phyloP scores from a whole-genome alignment of 1,140 invertebrate genomes.

The Drosophila cardini region DNA sequence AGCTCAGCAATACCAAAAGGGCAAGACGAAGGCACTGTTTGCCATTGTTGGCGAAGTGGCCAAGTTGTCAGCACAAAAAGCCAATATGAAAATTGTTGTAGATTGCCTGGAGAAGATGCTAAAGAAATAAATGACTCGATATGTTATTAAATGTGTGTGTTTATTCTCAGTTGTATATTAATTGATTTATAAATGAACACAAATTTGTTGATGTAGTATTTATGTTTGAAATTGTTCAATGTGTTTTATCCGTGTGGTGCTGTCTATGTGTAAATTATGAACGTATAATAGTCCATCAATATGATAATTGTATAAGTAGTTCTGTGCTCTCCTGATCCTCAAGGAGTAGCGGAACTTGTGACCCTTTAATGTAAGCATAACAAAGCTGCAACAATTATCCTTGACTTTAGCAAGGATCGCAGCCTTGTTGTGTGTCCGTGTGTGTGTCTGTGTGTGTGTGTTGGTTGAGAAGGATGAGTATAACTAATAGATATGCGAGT shows the following conservation, averaged over 20 bases:
- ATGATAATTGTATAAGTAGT: conserved; percentile 53
- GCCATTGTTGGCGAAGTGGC: conserved; percentile 87
- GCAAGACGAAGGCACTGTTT: conserved; percentile 89
- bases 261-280: conserved; percentile 60
- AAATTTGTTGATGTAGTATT: conserved; percentile 45
- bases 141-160: conserved; percentile 43
- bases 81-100: conserved; percentile 88
- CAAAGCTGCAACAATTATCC: not conserved
- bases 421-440: not conserved
- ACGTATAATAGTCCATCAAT: conserved; percentile 42
- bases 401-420: not conserved
- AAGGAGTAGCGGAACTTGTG: conserved; percentile 78
- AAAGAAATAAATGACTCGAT: conserved; percentile 23
- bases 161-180: conserved; percentile 52
- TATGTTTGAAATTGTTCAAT: conserved; percentile 6
- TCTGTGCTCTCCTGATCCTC: conserved; percentile 68
- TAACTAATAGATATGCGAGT: conserved; percentile 25
- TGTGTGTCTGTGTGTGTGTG: conserved; percentile 5
- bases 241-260: conserved; percentile 40
- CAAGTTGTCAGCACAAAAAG: conserved; percentile 87
- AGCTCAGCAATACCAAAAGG: conserved; percentile 88
- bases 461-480: conserved; percentile 17
- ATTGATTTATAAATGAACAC: conserved; percentile 45
- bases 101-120: conserved; percentile 86
- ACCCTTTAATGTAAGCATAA: conserved; percentile 65